Percentiles rank a stretch among this genome's conserved stretches.
Evolutionary conservation across 1,140 invertebrate species (phyloP).

Genomic region (Drosophila saltans): DNA sequence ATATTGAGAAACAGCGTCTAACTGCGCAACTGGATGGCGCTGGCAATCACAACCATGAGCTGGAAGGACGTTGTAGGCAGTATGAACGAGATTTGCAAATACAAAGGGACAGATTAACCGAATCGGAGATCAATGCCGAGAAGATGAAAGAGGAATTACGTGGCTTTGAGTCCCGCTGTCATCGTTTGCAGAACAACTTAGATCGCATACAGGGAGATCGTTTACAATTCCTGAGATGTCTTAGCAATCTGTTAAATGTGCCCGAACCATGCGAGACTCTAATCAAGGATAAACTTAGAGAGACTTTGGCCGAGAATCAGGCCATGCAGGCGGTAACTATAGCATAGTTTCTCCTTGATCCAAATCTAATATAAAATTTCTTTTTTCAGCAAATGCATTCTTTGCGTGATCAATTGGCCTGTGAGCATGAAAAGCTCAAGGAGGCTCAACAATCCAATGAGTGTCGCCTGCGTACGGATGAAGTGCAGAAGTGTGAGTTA

Average conservation of each 20-base stretch:
- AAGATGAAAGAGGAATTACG: constrained; percentile 81
- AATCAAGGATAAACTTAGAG: constrained; percentile 90
- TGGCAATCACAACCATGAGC: constrained; percentile 75
- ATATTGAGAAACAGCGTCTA: constrained; percentile 78
- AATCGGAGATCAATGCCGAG: constrained; percentile 77
- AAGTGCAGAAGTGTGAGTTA: constrained; percentile 88
- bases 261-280: constrained; percentile 88
- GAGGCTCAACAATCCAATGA: constrained; percentile 87
- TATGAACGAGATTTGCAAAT: constrained; percentile 79
- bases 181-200: constrained; percentile 76
- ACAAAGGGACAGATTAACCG: constrained; percentile 74
- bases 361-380: neutral
- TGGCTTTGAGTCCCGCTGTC: constrained; percentile 81
- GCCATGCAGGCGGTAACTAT: constrained; percentile 87
- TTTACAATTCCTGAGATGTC: constrained; percentile 66
- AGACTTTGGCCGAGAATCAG: constrained; percentile 89
- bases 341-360: neutral
- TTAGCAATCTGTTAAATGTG: constrained; percentile 73
- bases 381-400: constrained; percentile 87
- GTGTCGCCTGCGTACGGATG: constrained; percentile 86
- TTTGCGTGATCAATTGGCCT: constrained; percentile 87
- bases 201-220: constrained; percentile 79
- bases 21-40: constrained; percentile 71
- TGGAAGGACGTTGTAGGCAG: constrained; percentile 74
- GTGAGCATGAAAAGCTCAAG: constrained; percentile 86